Percentiles rank a stretch among this genome's conserved stretches.
These are phyloP conservation scores for Dolomedes plantarius DNA, from an alignment of 2,888 invertebrate genomes.

Conservation along the genomic window DNA sequence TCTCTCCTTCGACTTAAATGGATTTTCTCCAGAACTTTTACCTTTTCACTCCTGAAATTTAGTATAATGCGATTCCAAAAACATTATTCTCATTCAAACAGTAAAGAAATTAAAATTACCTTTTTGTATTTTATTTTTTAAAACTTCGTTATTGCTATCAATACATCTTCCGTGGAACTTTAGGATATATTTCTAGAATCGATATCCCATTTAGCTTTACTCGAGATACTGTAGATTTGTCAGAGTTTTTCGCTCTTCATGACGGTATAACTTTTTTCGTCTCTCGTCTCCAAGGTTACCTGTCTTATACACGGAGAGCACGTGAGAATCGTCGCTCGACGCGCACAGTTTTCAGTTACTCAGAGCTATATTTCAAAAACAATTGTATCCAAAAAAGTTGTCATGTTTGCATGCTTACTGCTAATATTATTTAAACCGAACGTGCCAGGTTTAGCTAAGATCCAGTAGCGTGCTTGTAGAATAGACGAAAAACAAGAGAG, in stretches of 20 bases:
- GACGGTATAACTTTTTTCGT: background rate
- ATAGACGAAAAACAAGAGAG: background rate
- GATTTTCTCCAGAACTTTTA: too few relatives aligned
- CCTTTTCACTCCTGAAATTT: too few relatives aligned
- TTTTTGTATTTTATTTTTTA: too few relatives aligned
- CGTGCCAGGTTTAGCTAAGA: background rate
- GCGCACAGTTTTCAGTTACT: background rate
- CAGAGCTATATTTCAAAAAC: background rate
- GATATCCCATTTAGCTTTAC: background rate
- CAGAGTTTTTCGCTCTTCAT: background rate
- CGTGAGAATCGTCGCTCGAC: background rate
- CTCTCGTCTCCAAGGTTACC: conserved; percentile 4
- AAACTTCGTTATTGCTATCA: too few relatives aligned
- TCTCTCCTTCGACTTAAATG: too few relatives aligned
- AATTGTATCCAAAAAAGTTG: background rate
- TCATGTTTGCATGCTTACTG: background rate
- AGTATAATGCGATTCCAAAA: too few relatives aligned
- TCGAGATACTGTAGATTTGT: background rate
- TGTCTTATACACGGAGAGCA: background rate
- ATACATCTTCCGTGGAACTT: background rate
- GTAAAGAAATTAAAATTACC: too few relatives aligned
- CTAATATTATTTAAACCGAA: background rate
- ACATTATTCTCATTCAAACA: too few relatives aligned
- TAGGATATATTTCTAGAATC: background rate
- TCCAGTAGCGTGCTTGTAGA: background rate